Percentiles rank a stretch among this genome's conserved stretches.
phyloP scores from a whole-genome alignment of 53 echinoderm and acorn worm species.

The Holothuria leucospilota region DNA sequence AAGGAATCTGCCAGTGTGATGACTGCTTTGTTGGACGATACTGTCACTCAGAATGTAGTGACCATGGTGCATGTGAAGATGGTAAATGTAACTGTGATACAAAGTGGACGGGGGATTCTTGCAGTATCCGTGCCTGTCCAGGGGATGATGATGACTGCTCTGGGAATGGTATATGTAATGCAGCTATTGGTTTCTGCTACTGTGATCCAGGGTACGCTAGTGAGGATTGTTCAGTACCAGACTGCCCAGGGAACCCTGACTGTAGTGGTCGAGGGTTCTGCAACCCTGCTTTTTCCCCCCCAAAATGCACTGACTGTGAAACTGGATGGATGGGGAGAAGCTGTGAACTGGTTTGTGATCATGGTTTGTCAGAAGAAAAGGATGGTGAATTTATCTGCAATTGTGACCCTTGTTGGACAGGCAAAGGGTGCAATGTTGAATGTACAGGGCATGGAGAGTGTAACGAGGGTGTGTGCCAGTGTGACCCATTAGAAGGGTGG shows the following conservation, averaged over 20 bases:
- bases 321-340: slow-evolving; percentile 83
- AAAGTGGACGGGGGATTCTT: slow-evolving; percentile 82
- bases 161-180: slow-evolving; percentile 91
- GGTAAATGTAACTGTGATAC: slow-evolving; percentile 71
- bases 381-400: slow-evolving; percentile 76
- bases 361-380: slow-evolving; percentile 65
- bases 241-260: slow-evolving; percentile 92
- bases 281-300: slow-evolving; percentile 65
- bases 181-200: slow-evolving; percentile 79
- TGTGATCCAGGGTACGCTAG: slow-evolving; percentile 88
- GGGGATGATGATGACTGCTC: slow-evolving; percentile 78
- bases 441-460: slow-evolving; percentile 83
- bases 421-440: slow-evolving; percentile 75
- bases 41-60: slow-evolving; percentile 82
- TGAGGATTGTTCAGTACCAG: slow-evolving; percentile 72
- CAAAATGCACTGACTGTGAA: slow-evolving; percentile 72
- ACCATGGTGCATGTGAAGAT: slow-evolving; percentile 71
- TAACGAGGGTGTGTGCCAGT: slow-evolving; percentile 63
- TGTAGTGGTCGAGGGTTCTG: slow-evolving; percentile 79
- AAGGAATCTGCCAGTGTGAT: slow-evolving; percentile 75
- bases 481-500: slow-evolving; percentile 81
- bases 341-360: slow-evolving; percentile 80
- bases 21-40: slow-evolving; percentile 77
- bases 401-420: slow-evolving; percentile 94
- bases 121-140: slow-evolving; percentile 86